These are phyloP conservation scores for Coenobita brevimanus DNA, from an alignment of 1,140 invertebrate species.

Conservation along the genomic window DNA sequence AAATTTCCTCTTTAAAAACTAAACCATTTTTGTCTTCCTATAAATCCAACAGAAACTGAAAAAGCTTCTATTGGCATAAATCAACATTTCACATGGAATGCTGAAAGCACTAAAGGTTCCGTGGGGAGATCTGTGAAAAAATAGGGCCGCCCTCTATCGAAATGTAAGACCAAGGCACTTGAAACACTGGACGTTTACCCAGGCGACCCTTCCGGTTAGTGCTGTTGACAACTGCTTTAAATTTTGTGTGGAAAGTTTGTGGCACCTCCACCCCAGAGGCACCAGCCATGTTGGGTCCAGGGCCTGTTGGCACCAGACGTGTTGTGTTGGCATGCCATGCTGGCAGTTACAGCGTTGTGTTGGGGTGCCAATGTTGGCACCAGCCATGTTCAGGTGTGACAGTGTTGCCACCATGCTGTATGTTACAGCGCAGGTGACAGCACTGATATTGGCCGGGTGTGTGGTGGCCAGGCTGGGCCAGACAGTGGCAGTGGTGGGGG, in stretches of 20 bases:
- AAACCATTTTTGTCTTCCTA: constrained; percentile 66
- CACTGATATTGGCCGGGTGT: too few relatives aligned
- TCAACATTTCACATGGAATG: constrained; percentile 64
- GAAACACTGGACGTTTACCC: constrained; percentile 58
- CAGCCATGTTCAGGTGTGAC: constrained; percentile 34
- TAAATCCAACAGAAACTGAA: constrained; percentile 65
- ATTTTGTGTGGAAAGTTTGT: constrained; percentile 66
- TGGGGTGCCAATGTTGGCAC: constrained; percentile 16
- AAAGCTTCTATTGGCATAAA: constrained; percentile 66
- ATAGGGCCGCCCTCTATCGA: constrained; percentile 63
- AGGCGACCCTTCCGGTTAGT: constrained; percentile 60
- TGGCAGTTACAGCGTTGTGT: neutral
- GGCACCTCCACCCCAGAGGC: constrained; percentile 43
- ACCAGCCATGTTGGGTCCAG: neutral
- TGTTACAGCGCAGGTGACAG: neutral
- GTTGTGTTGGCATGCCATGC: too few relatives aligned
- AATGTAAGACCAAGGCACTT: constrained; percentile 68
- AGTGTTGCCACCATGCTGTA: constrained; percentile 31
- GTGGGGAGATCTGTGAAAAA: constrained; percentile 48
- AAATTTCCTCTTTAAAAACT: constrained; percentile 66
- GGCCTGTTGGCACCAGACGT: neutral
- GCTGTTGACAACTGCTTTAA: constrained; percentile 64
- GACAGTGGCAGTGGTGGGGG: neutral
- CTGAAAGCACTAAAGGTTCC: constrained; percentile 43
- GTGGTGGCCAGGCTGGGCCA: neutral